These are phyloP conservation scores for Drosophila rubida DNA, from an alignment of 2,888 invertebrate species.

Conservation along the genomic window DNA sequence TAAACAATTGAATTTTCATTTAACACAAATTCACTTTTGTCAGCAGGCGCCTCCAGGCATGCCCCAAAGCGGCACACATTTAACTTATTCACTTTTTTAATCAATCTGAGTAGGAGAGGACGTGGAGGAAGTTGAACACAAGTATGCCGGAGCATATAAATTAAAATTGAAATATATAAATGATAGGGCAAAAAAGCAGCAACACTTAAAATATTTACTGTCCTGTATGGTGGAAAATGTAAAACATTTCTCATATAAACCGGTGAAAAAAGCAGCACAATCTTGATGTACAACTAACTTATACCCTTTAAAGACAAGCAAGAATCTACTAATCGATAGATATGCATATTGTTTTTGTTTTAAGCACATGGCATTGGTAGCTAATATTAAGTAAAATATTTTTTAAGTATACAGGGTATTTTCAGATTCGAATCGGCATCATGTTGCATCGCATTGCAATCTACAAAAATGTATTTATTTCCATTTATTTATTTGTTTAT, in stretches of 20 bases:
- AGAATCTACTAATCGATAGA: not conserved
- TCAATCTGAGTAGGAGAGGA: constrained; percentile 6
- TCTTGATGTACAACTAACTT: not conserved
- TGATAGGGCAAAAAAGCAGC: constrained; percentile 51
- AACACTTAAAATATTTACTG: constrained; percentile 74
- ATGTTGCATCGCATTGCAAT: constrained; percentile 58
- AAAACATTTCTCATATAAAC: constrained; percentile 65
- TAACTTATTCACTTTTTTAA: constrained; percentile 56
- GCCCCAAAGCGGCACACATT: constrained; percentile 25
- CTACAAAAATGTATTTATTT: constrained; percentile 59
- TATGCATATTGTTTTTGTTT: not conserved
- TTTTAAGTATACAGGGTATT: constrained; percentile 6
- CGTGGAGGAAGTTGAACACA: constrained; percentile 7
- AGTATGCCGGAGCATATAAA: constrained; percentile 67
- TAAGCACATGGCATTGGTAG: not conserved
- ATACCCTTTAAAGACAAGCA: not conserved
- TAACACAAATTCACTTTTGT: constrained; percentile 24
- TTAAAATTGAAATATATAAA: constrained; percentile 76
- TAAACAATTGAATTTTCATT: constrained; percentile 27
- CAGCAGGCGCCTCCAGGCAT: not conserved
- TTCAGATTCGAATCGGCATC: not conserved
- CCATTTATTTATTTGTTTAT: constrained; percentile 48
- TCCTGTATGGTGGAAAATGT: constrained; percentile 68
- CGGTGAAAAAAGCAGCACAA: constrained; percentile 9
- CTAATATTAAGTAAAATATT: too few relatives aligned